Base-by-base conservation (phyloP, 2,797 vertebrate species). In the Podarcis siculus region DNA sequence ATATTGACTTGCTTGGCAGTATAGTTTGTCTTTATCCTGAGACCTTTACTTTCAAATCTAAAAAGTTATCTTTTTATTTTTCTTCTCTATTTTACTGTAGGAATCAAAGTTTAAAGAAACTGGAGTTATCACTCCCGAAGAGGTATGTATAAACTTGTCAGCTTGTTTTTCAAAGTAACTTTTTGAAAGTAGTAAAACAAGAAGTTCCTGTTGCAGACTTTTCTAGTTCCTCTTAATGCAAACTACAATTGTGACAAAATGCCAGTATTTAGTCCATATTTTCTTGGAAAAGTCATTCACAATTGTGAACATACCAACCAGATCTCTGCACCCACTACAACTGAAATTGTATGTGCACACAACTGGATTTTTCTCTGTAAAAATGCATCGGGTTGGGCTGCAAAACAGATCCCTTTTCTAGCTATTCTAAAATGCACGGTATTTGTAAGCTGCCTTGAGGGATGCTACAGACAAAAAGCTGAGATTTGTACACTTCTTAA, bases 41-140 rank as follows among this genome's bases (percentile, higher is more conserved):
- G 21, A 58, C 42, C 81, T 27, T 81, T 35, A 21, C 75, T 81
- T 91, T 2, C 10, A 88, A 30, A 82, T 73, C 69, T 89, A 30
- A 73, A 73, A 73, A 17, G 8, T 37, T 6, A 17, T 73, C 13
- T 73, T 13, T 49, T 91, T 77, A 58, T 81, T 79, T 37, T 13
- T 93, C 35, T 88, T 67, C 55, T 91, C 87, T 90, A 3, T 37
- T 89, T 90, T 89, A 83, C 91, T 79, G 49, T 95, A 99, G 99
- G 99, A 99, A 90, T 99, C 99, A 0, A 99, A 98, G 90, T 99
- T 99, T 96, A 99, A 99, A 95, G 99, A 99, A 97, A 99, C 99
- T 37, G 99, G 99, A 95, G 99, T 99, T 81, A 99, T 99, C 82
- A 99, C 99, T 79, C 99, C 99, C 49, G 99, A 99, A 92, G 99